A percentile compares a stretch with the other conserved stretches of the same genome.
phyloP scores from a whole-genome alignment of 2,113 vertebrate genomes.

The Phoxinus phoxinus region DNA sequence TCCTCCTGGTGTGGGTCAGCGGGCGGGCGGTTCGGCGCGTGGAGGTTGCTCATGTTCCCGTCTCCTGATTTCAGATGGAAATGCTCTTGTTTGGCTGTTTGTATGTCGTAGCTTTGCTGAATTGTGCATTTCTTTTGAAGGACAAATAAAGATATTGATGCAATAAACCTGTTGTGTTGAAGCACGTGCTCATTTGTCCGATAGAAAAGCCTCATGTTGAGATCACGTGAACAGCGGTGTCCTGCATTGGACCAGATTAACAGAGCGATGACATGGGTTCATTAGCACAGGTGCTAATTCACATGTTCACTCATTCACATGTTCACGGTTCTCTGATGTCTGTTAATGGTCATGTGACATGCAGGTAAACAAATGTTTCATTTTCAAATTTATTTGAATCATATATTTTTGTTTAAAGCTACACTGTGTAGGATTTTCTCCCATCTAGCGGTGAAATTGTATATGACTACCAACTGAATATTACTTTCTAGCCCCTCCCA shows the following conservation, averaged over 20 bases:
- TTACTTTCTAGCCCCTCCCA: no score
- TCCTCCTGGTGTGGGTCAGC: no score
- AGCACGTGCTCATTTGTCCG: background rate
- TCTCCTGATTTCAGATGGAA: constrained; percentile 69
- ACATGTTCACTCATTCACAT: background rate
- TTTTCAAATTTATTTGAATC: background rate
- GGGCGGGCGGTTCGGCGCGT: background rate
- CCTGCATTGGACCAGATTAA: no score
- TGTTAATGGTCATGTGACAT: background rate
- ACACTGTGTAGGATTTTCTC: no score
- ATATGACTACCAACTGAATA: no score
- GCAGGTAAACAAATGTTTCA: background rate
- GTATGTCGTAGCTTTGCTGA: constrained; percentile 89
- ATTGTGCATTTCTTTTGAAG: constrained; percentile 83
- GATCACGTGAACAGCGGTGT: background rate
- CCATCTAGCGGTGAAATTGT: no score
- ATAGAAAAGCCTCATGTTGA: no score
- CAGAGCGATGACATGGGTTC: background rate
- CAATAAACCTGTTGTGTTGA: constrained; percentile 78
- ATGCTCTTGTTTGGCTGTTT: constrained; percentile 84
- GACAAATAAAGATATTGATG: constrained; percentile 83
- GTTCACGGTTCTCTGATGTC: background rate
- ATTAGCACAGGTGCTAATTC: background rate
- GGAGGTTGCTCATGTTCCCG: background rate
- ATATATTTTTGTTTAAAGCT: background rate